Evolutionary conservation across 2,797 vertebrate species (phyloP).

Genomic region (Rhynchotus rufescens): DNA sequence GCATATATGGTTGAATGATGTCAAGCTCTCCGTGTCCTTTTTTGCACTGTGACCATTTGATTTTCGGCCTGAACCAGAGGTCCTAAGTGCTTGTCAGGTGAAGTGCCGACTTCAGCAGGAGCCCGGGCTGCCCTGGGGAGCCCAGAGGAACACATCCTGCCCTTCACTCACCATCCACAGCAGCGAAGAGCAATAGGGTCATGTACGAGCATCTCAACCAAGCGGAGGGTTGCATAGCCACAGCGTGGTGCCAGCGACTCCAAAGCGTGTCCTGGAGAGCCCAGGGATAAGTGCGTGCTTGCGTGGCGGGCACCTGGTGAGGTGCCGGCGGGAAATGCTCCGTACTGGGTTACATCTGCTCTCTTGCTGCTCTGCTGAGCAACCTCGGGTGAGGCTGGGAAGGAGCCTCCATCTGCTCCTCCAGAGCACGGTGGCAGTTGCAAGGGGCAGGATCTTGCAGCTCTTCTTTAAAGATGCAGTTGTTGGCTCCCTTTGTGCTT

Average conservation of each 20-base stretch:
- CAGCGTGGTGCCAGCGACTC: neutral
- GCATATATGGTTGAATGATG: neutral
- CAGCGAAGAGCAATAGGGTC: neutral
- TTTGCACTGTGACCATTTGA: neutral
- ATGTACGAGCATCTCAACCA: neutral
- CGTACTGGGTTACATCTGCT: rapidly evolving
- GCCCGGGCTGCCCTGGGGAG: neutral
- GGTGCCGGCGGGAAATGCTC: neutral
- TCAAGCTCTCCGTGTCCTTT: neutral
- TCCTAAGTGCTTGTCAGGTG: neutral
- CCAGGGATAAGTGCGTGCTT: neutral
- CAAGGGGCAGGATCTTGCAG: neutral
- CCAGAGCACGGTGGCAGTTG: neutral
- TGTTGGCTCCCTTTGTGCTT: neutral
- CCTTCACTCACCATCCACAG: neutral
- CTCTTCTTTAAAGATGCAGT: neutral
- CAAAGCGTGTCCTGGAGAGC: neutral
- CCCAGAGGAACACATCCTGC: rapidly evolving
- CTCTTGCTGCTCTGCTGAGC: neutral
- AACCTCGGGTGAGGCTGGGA: rapidly evolving
- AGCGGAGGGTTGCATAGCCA: neutral
- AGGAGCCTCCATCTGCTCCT: neutral
- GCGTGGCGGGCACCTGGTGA: neutral
- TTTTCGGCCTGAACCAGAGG: neutral
- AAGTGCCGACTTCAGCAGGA: neutral